Evolutionary conservation across 2,113 vertebrate species (phyloP).

Genomic region (Indicator maculatus): DNA sequence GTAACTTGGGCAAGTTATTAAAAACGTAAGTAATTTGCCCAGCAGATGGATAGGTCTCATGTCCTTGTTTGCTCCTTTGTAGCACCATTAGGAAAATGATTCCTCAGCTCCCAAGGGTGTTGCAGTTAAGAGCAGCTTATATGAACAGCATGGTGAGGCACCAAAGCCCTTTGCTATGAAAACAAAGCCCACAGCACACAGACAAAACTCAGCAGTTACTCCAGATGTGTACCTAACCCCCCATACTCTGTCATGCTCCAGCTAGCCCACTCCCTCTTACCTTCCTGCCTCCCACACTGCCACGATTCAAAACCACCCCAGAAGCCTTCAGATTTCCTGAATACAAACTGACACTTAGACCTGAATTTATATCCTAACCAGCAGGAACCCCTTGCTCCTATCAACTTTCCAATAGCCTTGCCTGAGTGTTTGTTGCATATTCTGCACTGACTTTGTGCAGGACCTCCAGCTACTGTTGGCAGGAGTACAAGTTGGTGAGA

Average conservation of each 20-base stretch:
- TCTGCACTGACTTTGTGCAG: not conserved
- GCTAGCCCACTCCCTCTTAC: not conserved
- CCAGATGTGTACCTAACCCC: not conserved
- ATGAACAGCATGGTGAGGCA: not conserved
- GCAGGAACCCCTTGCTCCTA: not conserved
- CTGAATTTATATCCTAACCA: constrained; percentile 3
- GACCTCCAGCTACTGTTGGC: constrained; percentile 14
- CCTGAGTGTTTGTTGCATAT: not conserved
- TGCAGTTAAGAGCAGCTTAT: not conserved
- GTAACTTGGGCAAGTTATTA: not conserved
- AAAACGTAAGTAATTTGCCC: not conserved
- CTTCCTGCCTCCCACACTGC: not conserved
- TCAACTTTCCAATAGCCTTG: not conserved
- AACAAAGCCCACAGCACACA: not conserved
- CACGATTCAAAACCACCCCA: not conserved
- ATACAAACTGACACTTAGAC: not conserved
- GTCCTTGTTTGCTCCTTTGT: not conserved
- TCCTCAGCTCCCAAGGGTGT: not conserved
- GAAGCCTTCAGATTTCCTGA: constrained; percentile 3
- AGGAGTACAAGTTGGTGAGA: constrained; percentile 23
- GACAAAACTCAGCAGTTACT: not conserved
- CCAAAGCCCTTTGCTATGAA: not conserved
- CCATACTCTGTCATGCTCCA: not conserved
- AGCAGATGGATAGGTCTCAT: not conserved
- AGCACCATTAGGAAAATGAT: not conserved